Percentiles rank a stretch among this genome's conserved stretches.
Conservation (phyloP, 2,113 vertebrate species). For the Spermophilus dauricus region DNA sequence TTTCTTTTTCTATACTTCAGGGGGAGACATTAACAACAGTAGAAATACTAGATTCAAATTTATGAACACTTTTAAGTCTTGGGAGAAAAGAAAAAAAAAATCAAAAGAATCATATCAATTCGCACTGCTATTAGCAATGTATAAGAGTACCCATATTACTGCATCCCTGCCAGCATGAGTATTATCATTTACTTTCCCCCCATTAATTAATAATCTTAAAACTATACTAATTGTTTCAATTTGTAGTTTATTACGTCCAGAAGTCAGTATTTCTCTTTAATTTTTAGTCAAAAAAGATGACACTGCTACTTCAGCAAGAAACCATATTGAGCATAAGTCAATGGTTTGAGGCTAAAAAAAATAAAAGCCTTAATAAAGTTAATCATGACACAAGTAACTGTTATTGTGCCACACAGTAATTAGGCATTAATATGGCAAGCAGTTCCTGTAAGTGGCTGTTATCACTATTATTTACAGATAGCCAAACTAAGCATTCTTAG, state of each 20-base stretch:
- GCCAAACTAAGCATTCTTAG: conserved; percentile 58
- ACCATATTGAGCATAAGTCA: conserved; percentile 78
- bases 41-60: conserved; percentile 24
- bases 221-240: conserved; percentile 41
- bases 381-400: conserved; percentile 63
- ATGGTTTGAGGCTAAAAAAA: conserved; percentile 68
- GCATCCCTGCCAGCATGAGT: not conserved
- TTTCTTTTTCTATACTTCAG: not conserved
- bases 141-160: not conserved
- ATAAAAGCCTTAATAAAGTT: conserved; percentile 66
- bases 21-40: not conserved
- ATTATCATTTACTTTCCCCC: conserved; percentile 15
- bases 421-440: conserved; percentile 73
- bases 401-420: conserved; percentile 62
- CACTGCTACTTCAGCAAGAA: conserved; percentile 84
- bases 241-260: conserved; percentile 36
- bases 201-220: conserved; percentile 56
- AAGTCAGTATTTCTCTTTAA: conserved; percentile 42
- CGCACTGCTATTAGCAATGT: not conserved
- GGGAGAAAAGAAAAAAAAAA: not conserved
- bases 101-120: not conserved
- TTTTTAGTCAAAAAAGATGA: conserved; percentile 77
- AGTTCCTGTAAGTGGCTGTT: conserved; percentile 42
- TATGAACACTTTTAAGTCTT: conserved; percentile 24
- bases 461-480: conserved; percentile 58